Percentiles rank a stretch among this genome's conserved stretches.
phyloP scores from a whole-genome alignment of 2,113 vertebrate genomes.

The Pleuronectes platessa region DNA sequence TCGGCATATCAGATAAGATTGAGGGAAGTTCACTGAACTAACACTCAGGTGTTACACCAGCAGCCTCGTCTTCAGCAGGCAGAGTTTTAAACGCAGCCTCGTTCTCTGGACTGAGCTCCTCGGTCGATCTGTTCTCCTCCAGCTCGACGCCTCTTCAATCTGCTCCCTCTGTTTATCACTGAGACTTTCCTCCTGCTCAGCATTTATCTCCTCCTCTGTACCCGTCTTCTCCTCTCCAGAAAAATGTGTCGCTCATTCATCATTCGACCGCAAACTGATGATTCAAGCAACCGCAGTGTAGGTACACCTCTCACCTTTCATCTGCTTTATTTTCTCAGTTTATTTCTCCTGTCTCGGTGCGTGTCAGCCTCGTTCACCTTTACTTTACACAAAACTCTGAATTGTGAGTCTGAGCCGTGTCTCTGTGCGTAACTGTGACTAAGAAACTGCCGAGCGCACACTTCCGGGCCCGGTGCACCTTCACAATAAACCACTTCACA shows the following conservation, averaged over 20 bases:
- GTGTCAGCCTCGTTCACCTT: slow-evolving; percentile 33
- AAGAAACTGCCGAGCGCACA: slow-evolving; percentile 58
- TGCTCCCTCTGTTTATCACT: slow-evolving; percentile 27
- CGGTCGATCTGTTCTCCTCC: not conserved
- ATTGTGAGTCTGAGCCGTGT: slow-evolving; percentile 28
- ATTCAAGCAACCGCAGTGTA: slow-evolving; percentile 30
- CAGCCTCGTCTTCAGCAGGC: not conserved
- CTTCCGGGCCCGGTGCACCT: slow-evolving; percentile 48
- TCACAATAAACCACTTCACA: slow-evolving; percentile 58
- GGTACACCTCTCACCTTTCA: slow-evolving; percentile 16
- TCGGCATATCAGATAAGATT: too few species aligned
- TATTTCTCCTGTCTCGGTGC: not conserved
- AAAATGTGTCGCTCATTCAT: slow-evolving; percentile 31
- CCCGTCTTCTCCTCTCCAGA: slow-evolving; percentile 18
- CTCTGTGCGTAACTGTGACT: slow-evolving; percentile 57
- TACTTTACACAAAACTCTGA: slow-evolving; percentile 27
- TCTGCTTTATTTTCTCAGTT: slow-evolving; percentile 32
- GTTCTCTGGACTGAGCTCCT: not conserved
- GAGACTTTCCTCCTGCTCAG: slow-evolving; percentile 19
- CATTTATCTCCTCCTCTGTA: not conserved
- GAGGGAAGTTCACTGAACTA: too few species aligned
- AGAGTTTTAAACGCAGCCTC: not conserved
- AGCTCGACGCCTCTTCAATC: not conserved
- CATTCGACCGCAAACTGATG: slow-evolving; percentile 34
- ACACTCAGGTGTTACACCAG: not conserved